Base-by-base conservation (phyloP, 2,797 vertebrate species). In the Gymnopithys bicolor region DNA sequence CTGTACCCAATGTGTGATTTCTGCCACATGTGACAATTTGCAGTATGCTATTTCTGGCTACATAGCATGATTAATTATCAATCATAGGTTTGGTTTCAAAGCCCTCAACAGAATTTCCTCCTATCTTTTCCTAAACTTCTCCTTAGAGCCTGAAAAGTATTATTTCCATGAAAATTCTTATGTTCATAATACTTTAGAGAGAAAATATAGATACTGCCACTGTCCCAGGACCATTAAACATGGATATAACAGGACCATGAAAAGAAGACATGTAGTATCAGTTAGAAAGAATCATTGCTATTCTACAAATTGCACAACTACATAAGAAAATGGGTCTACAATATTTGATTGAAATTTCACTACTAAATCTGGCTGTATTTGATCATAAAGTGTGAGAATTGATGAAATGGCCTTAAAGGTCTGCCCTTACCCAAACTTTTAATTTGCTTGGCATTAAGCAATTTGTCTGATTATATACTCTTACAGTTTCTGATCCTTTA, bases 1-100 rank as follows among this genome's bases (percentile, higher is more conserved):
- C 90, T 91, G 95, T 79, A 95, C 90, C 79, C 66, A 3, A 95
- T 68, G 95, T 97, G 96, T 55, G 91, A 98, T 91, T 96, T 93
- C 83, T 96, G 89, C 94, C 97, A 93, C 97, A 77, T 93, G 86
- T 87, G 68, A 95, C 91, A 94, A 95, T 80, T 90, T 80, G 89
- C 80, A 87, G 86, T 21, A 22, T 90, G 78, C 81, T 97, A 95
- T 96, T 93, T 92, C 90, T 78, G 28, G 70, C 52, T 60, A 45
- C 13, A 5, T 35, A 76, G 58, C 19, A 49, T 81, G 70, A 90
- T 7, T 84, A 89, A 80, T 93, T 90, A 84, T 81, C 76, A 90
- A 49, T 62, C 45, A 4, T 45, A 87, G 56, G 75, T 84, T 84
- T 56, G n/a, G 33, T 76, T 84, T 84, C 68, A 79, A 84, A 92